Evolutionary conservation across 2,797 vertebrate species (phyloP), one percentile per base, ranked within the genome.

Genomic region (Scarus forsteni): DNA sequence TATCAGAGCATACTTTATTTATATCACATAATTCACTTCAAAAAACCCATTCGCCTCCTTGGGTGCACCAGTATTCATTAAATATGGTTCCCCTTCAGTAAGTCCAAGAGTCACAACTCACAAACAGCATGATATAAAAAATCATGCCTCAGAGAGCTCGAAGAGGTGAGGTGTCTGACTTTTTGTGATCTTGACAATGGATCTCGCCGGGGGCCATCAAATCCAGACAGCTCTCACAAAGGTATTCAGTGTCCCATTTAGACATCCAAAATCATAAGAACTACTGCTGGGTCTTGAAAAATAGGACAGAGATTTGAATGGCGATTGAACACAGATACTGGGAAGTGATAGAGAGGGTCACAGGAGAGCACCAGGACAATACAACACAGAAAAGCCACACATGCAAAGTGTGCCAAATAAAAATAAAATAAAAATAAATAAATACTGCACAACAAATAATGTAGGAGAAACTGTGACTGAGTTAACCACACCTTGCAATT

Each of bases 131-230:
- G 73, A 66, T 61, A 79, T 80, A 84, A 85, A 81, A 27, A 80
- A 78, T 59, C 77, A 78, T 50, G 62, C 75, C 74, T 77, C 64
- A 68, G 54, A 81, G 75, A 85, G 66, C 73, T 75, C 40, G 43
- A 66, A 70, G 57, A 80, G 58, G 77, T 62, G 79, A 68, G 73
- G 68, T 54, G 73, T 78, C 82, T 72, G 66, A 82, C 76, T 74
- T 85, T 81, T 72, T 84, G 78, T 84, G 79, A 84, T 80, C 79
- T 73, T 68, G 65, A 86, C 67, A 85, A 85, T 73, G 62, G 65
- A 77, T 72, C 65, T 79, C 40, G 63, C 80, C 58, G 48, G 48
- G 67, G 64, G 67, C 72, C 78, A 56, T 82, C 73, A 78, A 80
- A 86, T 63, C 60, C 72, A 84, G 75, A 85, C 84, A 77, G 71